A percentile compares a stretch with the other conserved stretches of the same genome.
Conservation (phyloP, 37 sponge, comb jelly and placozoan genomes). For the Aplysina aerophoba region DNA sequence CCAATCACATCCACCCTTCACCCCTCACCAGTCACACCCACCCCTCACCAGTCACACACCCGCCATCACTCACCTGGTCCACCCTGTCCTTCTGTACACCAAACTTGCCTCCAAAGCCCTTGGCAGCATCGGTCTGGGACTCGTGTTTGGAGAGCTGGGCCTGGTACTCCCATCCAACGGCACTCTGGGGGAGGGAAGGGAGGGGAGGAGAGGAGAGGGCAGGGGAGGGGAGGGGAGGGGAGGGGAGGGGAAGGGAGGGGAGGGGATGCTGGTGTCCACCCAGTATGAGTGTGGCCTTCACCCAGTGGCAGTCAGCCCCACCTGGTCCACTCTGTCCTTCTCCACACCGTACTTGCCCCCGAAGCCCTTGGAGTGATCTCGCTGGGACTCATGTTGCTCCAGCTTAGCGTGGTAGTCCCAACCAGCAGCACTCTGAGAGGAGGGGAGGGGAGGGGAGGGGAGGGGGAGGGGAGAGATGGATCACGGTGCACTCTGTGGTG, state of each 20-base stretch:
- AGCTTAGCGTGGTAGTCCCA: constrained; percentile 69
- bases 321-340: constrained; percentile 62
- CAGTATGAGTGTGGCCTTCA: no score
- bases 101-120: constrained; percentile 94
- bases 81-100: constrained; percentile 78
- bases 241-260: no score
- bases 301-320: no score
- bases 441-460: not conserved
- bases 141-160: constrained; percentile 75
- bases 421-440: constrained; percentile 72
- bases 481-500: not conserved
- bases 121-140: constrained; percentile 86
- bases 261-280: no score
- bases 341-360: constrained; percentile 93
- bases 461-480: no score
- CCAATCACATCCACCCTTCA: not conserved
- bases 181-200: constrained; percentile 44
- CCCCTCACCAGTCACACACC: not conserved
- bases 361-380: constrained; percentile 86
- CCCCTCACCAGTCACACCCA: not conserved
- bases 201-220: no score
- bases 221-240: no score
- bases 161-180: constrained; percentile 84
- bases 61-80: constrained; percentile 57
- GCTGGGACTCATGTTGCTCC: constrained; percentile 86